Evolutionary conservation across 2,888 invertebrate species (phyloP), one percentile per base, ranked within the genome.

Genomic region (Orthonevra nobilis): DNA sequence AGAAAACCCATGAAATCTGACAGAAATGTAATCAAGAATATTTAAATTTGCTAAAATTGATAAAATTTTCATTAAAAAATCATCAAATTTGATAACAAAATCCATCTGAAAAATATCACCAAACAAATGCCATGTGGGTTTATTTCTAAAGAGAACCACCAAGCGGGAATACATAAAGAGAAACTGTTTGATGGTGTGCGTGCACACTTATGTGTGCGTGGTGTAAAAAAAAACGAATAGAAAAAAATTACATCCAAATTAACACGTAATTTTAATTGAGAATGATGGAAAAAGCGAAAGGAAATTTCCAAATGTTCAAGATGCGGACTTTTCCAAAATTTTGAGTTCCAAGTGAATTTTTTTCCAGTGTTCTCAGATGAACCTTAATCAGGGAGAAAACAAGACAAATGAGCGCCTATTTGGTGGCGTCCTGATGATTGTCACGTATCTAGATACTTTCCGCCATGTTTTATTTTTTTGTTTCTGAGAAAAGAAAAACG

Each of bases 381-480:
- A n/a, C n/a, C n/a, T n/a, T n/a, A n/a, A n/a, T n/a, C n/a, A n/a
- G n/a, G n/a, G n/a, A n/a, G n/a, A n/a, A n/a, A n/a, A 7, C 20
- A 12, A 17, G 15, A 2, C 10, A 14, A 5, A 6, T 20, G 38
- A 23, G 60, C 7, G 20, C 40, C 26, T 23, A 15, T 1, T n/a
- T 23, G 5, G 36, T 34, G 40, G 54, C 72, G 73, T 79, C 79
- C 79, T 79, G 79, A 73, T 61, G 54, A 30, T 9, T 12, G 79
- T 79, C 79, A 79, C 73, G 79, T 79, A 44, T 52, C 34, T 40
- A 58, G 46, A 68, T 68, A 58, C 23, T 20, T 23, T 54, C 66
- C 66, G 79, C 79, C 79, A 79, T 79, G 60, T 77, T 77, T 58
- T 2, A 40, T 77, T n/a, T 77, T 72, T 64, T 2, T 38, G 10